Evolutionary conservation across 2,888 invertebrate genomes (phyloP), one percentile per base, ranked within the genome.

Genomic region (Eupithecia abbreviata): DNA sequence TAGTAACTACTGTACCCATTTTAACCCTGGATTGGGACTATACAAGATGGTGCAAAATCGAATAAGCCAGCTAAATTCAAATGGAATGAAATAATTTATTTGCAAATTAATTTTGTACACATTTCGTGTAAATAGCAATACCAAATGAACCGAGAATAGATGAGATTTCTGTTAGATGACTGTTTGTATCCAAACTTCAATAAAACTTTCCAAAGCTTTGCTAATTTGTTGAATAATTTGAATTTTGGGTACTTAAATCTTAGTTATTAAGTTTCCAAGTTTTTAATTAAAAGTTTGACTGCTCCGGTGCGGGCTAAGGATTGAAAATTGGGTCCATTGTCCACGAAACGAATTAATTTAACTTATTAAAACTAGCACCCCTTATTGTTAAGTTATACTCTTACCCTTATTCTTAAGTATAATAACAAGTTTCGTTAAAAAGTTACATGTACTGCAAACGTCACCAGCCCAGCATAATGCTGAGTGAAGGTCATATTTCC

Each of bases 231-330:
- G 68, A 74, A 77, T 81, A 80, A 82, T 79, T 62, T 62, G 62
- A 62, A 62, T 62, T 72, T 69, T 58, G 73, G 67, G 62, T 73
- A 73, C 82, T 82, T 77, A 77, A 80, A 82, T 80, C 74, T 79
- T 77, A 80, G 80, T 82, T 84, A 83, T 80, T 82, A 83, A 83
- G 78, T 86, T 85, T 82, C 72, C 76, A 78, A 80, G 82, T 81
- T 84, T 88, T 87, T 87, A 86, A 86, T 88, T 86, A 86, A 87
- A 86, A 83, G 82, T 84, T 83, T 77, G 18, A 18, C n/a, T 18
- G 79, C 70, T 58, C 42, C 41, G 72, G 76, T 69, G 69, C 62
- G 62, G 62, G 62, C 10, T 3, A 30, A 62, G 62, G 62, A 62
- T 30, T 62, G 2, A 62, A 18, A 69, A 69, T 13, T 0, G 18